Evolutionary conservation across 37 sponge, comb jelly and placozoan genomes (phyloP).

Genomic region (Hormiphora californensis): DNA sequence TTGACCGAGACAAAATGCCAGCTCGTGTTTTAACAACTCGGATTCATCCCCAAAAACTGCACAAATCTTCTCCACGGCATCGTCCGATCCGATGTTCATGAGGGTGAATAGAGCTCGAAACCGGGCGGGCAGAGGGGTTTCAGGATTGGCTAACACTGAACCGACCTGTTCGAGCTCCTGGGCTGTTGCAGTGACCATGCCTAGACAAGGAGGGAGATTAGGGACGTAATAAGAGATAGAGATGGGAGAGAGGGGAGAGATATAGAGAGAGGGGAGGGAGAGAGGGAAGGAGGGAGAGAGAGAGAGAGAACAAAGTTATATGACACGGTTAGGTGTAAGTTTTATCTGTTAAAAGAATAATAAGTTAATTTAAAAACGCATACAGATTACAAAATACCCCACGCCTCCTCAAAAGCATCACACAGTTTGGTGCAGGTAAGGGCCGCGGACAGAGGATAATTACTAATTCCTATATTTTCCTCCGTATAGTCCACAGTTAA

Average conservation of each 20-base stretch:
- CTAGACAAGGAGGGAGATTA: too few relatives aligned
- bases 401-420: conserved; percentile 81
- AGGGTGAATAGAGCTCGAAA: conserved; percentile 94
- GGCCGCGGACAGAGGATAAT: conserved; percentile 95
- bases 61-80: conserved; percentile 73
- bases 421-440: conserved; percentile 94
- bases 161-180: conserved; percentile 60
- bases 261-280: too few relatives aligned
- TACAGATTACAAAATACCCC: conserved; percentile 70
- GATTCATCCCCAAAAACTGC: conserved; percentile 65
- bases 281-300: too few relatives aligned
- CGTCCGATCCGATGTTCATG: conserved; percentile 62
- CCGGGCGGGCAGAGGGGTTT: conserved; percentile 62
- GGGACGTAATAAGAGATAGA: too few relatives aligned
- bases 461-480: conserved; percentile 86
- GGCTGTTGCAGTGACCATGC: too few relatives aligned
- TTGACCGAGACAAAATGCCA: conserved; percentile 96
- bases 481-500: conserved; percentile 81
- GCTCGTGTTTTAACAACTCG: conserved; percentile 91
- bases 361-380: too few relatives aligned
- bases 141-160: conserved; percentile 60
- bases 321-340: too few relatives aligned
- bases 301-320: too few relatives aligned
- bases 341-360: too few relatives aligned
- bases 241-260: too few relatives aligned